Base-by-base conservation (phyloP, 2,797 vertebrate species). In the Holocentrus rufus region DNA sequence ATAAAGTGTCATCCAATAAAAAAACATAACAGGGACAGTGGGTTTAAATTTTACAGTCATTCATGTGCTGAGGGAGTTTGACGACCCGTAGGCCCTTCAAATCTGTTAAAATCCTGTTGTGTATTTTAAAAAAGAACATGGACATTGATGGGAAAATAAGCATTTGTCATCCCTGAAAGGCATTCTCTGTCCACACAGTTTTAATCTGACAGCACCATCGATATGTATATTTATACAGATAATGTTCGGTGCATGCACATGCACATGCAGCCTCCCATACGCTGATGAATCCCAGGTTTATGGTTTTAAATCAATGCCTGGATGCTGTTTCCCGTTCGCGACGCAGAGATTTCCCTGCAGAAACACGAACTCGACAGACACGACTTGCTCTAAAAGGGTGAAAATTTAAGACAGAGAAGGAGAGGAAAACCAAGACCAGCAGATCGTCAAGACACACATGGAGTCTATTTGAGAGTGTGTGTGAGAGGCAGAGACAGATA, bases 351-450 rank as follows among this genome's bases (percentile, higher is more conserved):
- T 14, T 27, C 17, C 13, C 4, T 7, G 18, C 46, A 47, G 46
- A 18, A 47, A 47, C 46, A 18, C 6, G 17, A 18, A 17, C 4
- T 17, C 18, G 46, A 47, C 46, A 47, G 46, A n/a, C 15, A 47
- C 18, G 14, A 63, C 49, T 20, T 63, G 50, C 39, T 1, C 57
- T 55, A 42, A 56, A 65, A 53, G 15, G 52, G 50, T 47, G 67
- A 56, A 71, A 77, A 67, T 57, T 65, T 18, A 46, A 68, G 69
- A 4, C 64, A 54, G 56, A 56, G 31, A 44, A 69, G 46, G 52
- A 18, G 6, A 0, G 44, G 36, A 47, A 47, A 47, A 47, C 46
- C 15, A n/a, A 47, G 46, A 47, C 46, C 4, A 47, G 46, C 46
- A 18, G 15, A n/a, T 47, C 46, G 17, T n/a, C 17, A 18, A n/a